Base-by-base conservation (phyloP, 2,797 vertebrate genomes). In the Microctenopoma stevenorrisi region DNA sequence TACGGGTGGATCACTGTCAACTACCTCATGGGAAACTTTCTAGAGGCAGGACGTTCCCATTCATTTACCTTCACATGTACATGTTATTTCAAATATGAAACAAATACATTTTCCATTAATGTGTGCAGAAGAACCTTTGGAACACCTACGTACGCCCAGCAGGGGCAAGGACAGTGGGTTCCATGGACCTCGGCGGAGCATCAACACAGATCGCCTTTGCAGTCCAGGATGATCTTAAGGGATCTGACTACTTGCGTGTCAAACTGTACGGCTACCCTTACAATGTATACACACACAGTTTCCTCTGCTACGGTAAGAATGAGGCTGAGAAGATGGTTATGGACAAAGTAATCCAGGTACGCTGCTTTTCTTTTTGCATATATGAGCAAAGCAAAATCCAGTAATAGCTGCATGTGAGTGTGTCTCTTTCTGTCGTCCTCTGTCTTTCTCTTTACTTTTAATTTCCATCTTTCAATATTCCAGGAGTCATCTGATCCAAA, bases 1-100 rank as follows among this genome's bases (percentile, higher is more conserved):
- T 99, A 97, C 65, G 97, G 97, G 72, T 99, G 98, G 98, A 95
- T 99, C 90, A 98, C 97, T 1, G 96, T 96, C 93, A 99, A 99
- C 94, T 99, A 99, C 93, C 93, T 99, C 90, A 94, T 93, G 94
- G 97, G 94, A 57, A 98, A 97, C 89, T 97, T 98, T 85, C 72
- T 96, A 69, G 93, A 98, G 95, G 97, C 98, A 88, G 76, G 69
- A 59, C 8, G n/a, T 9, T 6, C 2, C 7, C 18, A 49, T 43
- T 8, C 14, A 11, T 16, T 6, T 33, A 6, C 26, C 9, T 30
- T 30, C 5, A 30, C 4, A 3, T 48, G 1, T 35, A 9, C 15
- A 26, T 33, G 3, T 18, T 22, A 2, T 9, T 69, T 28, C 48
- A 22, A 12, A 43, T 0, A 3, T 10, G 6, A 14, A 40, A 38